phyloP scores from a whole-genome alignment of 2,888 invertebrate species.

The Drosophila anomalata region DNA sequence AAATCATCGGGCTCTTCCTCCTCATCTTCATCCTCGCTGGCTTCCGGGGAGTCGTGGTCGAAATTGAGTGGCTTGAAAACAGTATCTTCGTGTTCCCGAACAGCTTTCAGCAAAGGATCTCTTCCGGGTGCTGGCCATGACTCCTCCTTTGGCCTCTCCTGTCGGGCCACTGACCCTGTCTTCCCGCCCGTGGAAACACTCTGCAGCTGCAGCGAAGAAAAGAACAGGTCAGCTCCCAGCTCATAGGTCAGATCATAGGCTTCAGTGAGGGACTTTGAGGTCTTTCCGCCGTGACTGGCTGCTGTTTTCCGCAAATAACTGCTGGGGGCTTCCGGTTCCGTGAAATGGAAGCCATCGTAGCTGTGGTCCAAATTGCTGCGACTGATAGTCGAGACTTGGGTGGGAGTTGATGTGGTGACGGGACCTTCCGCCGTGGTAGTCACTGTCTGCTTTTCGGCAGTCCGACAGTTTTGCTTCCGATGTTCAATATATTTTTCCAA shows the following conservation, averaged over 20 bases:
- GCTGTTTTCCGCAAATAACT: constrained; percentile 68
- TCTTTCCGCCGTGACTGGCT: constrained; percentile 76
- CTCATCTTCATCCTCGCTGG: constrained; percentile 84
- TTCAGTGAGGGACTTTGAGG: constrained; percentile 78
- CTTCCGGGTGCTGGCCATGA: constrained; percentile 52
- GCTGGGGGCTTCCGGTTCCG: constrained; percentile 71
- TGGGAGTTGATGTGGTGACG: background rate
- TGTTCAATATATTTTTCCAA: constrained; percentile 94
- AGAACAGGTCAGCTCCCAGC: constrained; percentile 93
- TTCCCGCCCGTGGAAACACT: constrained; percentile 86
- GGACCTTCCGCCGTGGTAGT: constrained; percentile 10
- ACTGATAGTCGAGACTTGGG: constrained; percentile 83
- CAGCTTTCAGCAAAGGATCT: constrained; percentile 87
- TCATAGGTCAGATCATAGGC: constrained; percentile 85
- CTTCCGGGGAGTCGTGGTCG: constrained; percentile 73
- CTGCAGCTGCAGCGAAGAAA: constrained; percentile 91
- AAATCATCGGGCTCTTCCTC: constrained; percentile 85
- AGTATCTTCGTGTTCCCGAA: constrained; percentile 85
- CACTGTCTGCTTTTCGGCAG: constrained; percentile 10
- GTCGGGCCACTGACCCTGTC: constrained; percentile 52
- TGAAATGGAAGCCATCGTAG: constrained; percentile 76
- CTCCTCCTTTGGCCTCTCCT: constrained; percentile 60
- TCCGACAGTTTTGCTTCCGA: constrained; percentile 89
- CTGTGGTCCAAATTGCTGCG: constrained; percentile 79
- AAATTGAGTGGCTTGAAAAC: constrained; percentile 80